Evolutionary conservation across 2,888 invertebrate species (phyloP), one percentile per base, ranked within the genome.

Genomic region (Trypoxylon attenuatum): DNA sequence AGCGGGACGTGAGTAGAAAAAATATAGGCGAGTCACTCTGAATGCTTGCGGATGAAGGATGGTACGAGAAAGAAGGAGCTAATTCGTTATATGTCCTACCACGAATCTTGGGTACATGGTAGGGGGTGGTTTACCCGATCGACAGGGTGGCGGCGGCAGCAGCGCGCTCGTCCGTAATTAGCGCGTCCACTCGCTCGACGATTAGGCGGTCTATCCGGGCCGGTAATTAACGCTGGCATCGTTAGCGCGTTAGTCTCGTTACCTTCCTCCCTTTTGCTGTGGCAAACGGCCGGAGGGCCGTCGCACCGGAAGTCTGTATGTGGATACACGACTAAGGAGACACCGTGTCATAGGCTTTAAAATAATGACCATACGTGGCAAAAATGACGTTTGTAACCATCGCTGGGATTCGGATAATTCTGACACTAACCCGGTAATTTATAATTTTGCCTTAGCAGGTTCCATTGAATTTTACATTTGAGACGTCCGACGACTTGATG

Each of bases 211-310:
- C 76, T 77, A 72, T 76, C 76, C 73, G 73, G 63, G 51, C 59
- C 67, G 78, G 76, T 79, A 82, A 82, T 82, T 82, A 82, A 80
- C 78, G 75, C 69, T 63, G 70, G 73, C 75, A 78, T 79, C 81
- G 82, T 81, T 81, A 82, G 76, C 76, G 74, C 73, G 75, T 79
- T 78, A 77, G 76, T 77, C 71, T 75, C 71, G 68, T 77, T 67
- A 60, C 60, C 58, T 61, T 55, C 62, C 65, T 46, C 43, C 60
- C 55, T 52, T 52, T 70, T 38, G 56, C 54, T 27, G 49, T 29
- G 23, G 42, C 41, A 38, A 51, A 51, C 41, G 57, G 33, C 16
- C 23, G 46, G 53, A 52, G 57, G 41, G 42, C 46, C 16, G 8
- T 8, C 15, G 21, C 10, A 5, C 16, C 18, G 25, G 6, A 18